Evolutionary conservation across 2,888 invertebrate species (phyloP).

Genomic region (Silvanus unidentatus): DNA sequence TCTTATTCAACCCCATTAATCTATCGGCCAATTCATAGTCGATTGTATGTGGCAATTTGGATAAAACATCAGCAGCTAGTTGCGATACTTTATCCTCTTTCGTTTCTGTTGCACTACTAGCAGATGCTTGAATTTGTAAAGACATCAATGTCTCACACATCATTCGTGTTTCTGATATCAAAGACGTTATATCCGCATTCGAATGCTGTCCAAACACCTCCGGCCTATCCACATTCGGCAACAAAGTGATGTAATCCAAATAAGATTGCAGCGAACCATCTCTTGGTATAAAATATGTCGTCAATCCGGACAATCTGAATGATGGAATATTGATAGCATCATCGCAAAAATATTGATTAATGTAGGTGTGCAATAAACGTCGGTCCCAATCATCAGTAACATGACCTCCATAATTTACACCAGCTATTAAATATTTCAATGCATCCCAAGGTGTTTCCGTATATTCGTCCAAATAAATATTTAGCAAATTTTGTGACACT

Average conservation of each 20-base stretch:
- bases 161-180: constrained; percentile 71
- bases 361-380: constrained; percentile 73
- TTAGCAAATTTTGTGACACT: constrained; percentile 76
- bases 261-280: constrained; percentile 79
- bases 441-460: constrained; percentile 85
- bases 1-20: constrained; percentile 66
- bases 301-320: constrained; percentile 63
- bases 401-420: constrained; percentile 85
- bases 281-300: constrained; percentile 74
- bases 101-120: constrained; percentile 52
- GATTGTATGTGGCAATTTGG: constrained; percentile 66
- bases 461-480: constrained; percentile 80
- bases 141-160: constrained; percentile 75
- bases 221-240: constrained; percentile 74
- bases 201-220: constrained; percentile 87
- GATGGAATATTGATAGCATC: constrained; percentile 57
- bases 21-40: constrained; percentile 72
- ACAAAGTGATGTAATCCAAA: constrained; percentile 69
- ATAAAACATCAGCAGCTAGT: constrained; percentile 64
- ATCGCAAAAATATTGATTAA: constrained; percentile 75
- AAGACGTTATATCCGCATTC: constrained; percentile 82
- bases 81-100: constrained; percentile 67
- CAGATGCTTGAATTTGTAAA: constrained; percentile 62
- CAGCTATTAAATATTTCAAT: constrained; percentile 79
- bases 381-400: constrained; percentile 72